These are phyloP conservation scores for Drosophila miranda DNA, from an alignment of 1,140 invertebrate genomes.

Conservation along the genomic window DNA sequence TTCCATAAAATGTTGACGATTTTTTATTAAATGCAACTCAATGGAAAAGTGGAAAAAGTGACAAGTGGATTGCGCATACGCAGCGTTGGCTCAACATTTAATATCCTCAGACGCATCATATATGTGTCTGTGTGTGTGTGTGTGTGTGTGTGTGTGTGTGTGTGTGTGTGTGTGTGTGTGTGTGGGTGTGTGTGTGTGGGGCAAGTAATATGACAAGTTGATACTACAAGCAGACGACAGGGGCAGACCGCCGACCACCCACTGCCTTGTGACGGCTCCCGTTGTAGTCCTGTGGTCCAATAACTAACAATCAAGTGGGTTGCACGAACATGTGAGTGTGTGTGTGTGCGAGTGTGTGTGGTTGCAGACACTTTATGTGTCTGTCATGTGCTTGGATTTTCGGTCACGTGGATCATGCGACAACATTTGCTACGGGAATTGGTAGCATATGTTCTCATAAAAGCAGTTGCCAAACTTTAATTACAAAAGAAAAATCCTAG, in stretches of 20 bases:
- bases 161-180: conserved; percentile 17
- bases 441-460: conserved; percentile 58
- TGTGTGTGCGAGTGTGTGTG: conserved; percentile 7
- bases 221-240: conserved; percentile 45
- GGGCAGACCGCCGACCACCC: conserved; percentile 7
- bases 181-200: conserved; percentile 20
- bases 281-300: conserved; percentile 45
- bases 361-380: conserved; percentile 64
- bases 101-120: conserved; percentile 45
- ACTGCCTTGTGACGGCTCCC: conserved; percentile 6
- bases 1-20: conserved; percentile 69
- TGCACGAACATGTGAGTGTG: conserved; percentile 6
- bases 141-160: neutral
- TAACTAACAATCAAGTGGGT: conserved; percentile 64
- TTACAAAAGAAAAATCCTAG: conserved; percentile 54
- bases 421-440: conserved; percentile 28
- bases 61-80: conserved; percentile 77
- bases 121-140: conserved; percentile 13
- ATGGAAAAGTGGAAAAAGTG: conserved; percentile 33
- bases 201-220: conserved; percentile 77
- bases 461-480: conserved; percentile 62
- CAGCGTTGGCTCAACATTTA: conserved; percentile 63
- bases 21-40: conserved; percentile 74
- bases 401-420: conserved; percentile 72
- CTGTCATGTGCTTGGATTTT: conserved; percentile 58